A percentile compares a stretch with the other conserved stretches of the same genome.
These are phyloP conservation scores for Masticophis lateralis DNA, from an alignment of 2,797 vertebrate genomes.

Conservation along the genomic window DNA sequence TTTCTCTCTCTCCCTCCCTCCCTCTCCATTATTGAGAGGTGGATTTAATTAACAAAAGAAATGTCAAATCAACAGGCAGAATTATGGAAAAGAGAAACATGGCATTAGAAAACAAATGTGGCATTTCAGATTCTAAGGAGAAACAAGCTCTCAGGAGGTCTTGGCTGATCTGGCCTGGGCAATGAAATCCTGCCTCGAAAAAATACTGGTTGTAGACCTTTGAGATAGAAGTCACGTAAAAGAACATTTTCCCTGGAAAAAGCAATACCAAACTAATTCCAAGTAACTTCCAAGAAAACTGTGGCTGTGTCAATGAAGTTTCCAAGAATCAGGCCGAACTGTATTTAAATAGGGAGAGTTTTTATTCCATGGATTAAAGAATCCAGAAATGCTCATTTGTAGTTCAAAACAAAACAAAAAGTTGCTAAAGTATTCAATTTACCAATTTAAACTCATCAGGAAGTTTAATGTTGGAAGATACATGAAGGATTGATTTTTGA, in stretches of 20 bases:
- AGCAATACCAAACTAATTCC: neutral
- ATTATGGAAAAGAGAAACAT: neutral
- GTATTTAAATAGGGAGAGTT: neutral
- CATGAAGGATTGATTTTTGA: neutral
- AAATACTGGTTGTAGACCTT: neutral
- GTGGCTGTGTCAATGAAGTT: neutral
- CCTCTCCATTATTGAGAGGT: neutral
- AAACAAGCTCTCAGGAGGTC: neutral
- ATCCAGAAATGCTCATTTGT: neutral
- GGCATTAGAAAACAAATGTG: neutral
- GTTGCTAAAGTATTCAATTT: neutral
- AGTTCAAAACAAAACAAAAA: neutral
- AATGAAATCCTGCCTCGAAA: neutral
- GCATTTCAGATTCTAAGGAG: neutral
- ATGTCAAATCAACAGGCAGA: neutral
- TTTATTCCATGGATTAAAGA: neutral
- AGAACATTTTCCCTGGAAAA: neutral
- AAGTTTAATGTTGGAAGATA: neutral
- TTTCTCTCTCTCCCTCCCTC: neutral
- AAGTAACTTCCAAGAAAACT: neutral
- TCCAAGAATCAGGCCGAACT: neutral
- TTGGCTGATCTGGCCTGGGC: neutral
- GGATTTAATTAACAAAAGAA: neutral
- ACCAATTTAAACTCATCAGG: neutral
- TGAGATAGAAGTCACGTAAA: neutral